These are phyloP conservation scores for Sanderia malayensis DNA, from an alignment of 30 jellyfish, hydroid and myxozoan genomes.

Conservation along the genomic window DNA sequence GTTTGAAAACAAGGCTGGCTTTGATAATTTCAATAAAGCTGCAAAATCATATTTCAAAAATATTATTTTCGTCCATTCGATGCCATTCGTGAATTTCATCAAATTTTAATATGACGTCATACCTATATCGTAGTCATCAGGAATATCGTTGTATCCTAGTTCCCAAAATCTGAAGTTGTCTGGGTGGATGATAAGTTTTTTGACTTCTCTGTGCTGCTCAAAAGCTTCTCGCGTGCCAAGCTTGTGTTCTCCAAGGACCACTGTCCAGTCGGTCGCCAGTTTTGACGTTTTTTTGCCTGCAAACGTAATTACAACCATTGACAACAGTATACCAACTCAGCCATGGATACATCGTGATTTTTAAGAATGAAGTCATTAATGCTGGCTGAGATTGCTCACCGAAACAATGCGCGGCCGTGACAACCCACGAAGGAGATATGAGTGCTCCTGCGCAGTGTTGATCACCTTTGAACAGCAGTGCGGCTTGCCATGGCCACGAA, in stretches of 20 bases:
- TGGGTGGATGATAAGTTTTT: conserved; percentile 56
- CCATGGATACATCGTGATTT: too few relatives aligned
- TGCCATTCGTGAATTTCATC: too few relatives aligned
- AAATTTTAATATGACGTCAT: neutral
- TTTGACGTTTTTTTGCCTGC: conserved; percentile 46
- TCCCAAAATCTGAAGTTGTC: conserved; percentile 63
- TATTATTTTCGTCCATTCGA: too few relatives aligned
- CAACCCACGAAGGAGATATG: conserved; percentile 73
- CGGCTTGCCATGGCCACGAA: conserved; percentile 93
- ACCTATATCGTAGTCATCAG: conserved; percentile 86
- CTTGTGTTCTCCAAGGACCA: conserved; percentile 82
- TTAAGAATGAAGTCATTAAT: too few relatives aligned
- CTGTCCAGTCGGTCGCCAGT: conserved; percentile 67
- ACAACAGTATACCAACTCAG: too few relatives aligned
- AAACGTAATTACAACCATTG: too few relatives aligned
- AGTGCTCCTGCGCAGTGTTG: conserved; percentile 83
- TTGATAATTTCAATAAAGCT: conserved; percentile 36
- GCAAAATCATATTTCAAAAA: neutral
- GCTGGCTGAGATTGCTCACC: conserved; percentile 40
- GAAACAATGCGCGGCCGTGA: conserved; percentile 86
- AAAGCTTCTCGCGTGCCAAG: conserved; percentile 47
- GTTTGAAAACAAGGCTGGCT: conserved; percentile 21
- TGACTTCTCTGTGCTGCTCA: conserved; percentile 63
- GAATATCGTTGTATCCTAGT: conserved; percentile 59
- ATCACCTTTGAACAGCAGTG: conserved; percentile 57